Evolutionary conservation across 2,888 invertebrate genomes (phyloP).

Genomic region (Aleiodes testaceus): DNA sequence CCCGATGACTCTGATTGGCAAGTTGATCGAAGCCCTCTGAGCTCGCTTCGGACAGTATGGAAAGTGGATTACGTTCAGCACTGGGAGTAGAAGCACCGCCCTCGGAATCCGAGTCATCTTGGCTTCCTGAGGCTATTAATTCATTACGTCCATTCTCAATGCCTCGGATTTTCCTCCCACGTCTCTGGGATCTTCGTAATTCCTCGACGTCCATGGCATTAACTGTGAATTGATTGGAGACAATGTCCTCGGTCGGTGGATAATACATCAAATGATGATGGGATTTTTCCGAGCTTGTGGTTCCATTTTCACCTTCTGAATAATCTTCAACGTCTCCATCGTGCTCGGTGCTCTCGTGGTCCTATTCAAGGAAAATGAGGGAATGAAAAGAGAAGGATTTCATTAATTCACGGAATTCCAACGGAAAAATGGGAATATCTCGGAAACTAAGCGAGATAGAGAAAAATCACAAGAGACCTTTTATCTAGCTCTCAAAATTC

Average conservation of each 20-base stretch:
- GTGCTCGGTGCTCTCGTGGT: conserved; percentile 83
- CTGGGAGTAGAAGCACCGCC: conserved; percentile 85
- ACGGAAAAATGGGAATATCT: too few species aligned
- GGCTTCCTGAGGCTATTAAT: conserved; percentile 75
- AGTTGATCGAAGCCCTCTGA: conserved; percentile 80
- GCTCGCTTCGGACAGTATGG: conserved; percentile 81
- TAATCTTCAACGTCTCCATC: conserved; percentile 91
- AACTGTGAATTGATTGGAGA: conserved; percentile 85
- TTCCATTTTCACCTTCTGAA: conserved; percentile 80
- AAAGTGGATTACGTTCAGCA: conserved; percentile 83
- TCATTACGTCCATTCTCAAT: conserved; percentile 66
- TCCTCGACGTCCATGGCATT: conserved; percentile 92
- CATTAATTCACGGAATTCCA: neutral
- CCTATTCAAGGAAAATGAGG: conserved; percentile 60
- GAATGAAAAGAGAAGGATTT: conserved; percentile 41
- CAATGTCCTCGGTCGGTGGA: conserved; percentile 80
- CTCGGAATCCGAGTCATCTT: conserved; percentile 80
- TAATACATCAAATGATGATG: conserved; percentile 82
- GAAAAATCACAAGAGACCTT: too few species aligned
- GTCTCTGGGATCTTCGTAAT: conserved; percentile 76
- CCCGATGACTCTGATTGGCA: conserved; percentile 74
- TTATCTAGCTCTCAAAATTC: too few species aligned
- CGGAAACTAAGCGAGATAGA: too few species aligned
- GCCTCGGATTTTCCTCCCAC: conserved; percentile 63
- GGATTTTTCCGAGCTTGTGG: conserved; percentile 80